A percentile compares a stretch with the other conserved stretches of the same genome.
Evolutionary conservation across 2,797 vertebrate genomes (phyloP).

Genomic region (Psittacula echo): DNA sequence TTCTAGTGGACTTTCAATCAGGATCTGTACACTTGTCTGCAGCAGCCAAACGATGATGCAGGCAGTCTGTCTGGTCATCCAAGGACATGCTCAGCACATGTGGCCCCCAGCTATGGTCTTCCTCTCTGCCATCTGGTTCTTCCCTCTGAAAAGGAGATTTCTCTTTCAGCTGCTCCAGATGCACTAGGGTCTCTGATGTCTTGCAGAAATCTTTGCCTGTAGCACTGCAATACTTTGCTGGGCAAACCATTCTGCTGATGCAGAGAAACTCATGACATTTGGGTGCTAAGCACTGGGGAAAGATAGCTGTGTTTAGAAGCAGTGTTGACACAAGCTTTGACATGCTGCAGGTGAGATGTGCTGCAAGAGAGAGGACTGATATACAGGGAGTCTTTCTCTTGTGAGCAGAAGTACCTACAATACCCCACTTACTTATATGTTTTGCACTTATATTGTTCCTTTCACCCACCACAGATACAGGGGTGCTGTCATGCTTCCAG

Average conservation of each 20-base stretch:
- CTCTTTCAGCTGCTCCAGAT: background rate
- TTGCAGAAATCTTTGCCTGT: background rate
- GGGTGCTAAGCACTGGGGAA: background rate
- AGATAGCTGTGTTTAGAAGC: background rate
- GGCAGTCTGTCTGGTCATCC: background rate
- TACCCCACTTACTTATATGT: background rate
- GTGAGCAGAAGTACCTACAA: background rate
- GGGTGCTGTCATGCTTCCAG: background rate
- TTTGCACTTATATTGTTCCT: background rate
- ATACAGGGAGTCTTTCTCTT: background rate
- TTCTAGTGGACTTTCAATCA: background rate
- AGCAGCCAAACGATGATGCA: background rate
- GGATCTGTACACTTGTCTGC: background rate
- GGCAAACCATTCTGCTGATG: background rate
- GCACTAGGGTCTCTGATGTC: rapidly evolving
- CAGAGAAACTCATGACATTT: background rate
- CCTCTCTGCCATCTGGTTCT: background rate
- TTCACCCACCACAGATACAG: rapidly evolving
- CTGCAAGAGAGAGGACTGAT: background rate
- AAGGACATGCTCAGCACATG: background rate
- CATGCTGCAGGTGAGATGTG: background rate
- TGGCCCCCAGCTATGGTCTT: background rate
- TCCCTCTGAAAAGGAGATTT: background rate
- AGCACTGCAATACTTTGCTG: background rate
- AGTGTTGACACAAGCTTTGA: background rate